These are phyloP conservation scores for Gavialis gangeticus DNA, from an alignment of 2,113 vertebrate genomes.

Conservation along the genomic window DNA sequence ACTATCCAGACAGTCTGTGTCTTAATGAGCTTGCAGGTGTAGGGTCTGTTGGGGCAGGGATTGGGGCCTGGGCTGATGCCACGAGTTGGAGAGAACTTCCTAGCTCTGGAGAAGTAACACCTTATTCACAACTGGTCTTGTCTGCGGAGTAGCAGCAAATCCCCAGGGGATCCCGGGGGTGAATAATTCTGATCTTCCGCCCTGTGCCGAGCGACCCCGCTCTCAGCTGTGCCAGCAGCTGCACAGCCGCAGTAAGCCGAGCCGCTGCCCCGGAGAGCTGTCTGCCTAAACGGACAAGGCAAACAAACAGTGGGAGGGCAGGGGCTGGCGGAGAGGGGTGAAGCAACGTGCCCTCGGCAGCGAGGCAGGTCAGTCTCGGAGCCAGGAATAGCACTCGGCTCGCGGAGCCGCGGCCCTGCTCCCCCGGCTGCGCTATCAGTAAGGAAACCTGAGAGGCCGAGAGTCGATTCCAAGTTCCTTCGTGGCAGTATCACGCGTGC, in stretches of 20 bases:
- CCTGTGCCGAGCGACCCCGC: conserved; percentile 5
- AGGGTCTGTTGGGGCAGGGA: not conserved
- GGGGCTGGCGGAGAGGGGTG: conserved; percentile 29
- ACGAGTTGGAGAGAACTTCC: not conserved
- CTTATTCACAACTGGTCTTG: not conserved
- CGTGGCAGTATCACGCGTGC: conserved; percentile 41
- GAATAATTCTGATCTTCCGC: conserved; percentile 18
- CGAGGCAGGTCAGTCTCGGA: conserved; percentile 69
- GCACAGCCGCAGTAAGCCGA: conserved; percentile 30
- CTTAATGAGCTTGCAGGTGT: not conserved
- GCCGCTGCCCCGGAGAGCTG: not conserved
- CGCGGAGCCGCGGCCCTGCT: conserved; percentile 21
- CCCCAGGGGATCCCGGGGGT: conserved; percentile 9
- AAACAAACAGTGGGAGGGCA: conserved; percentile 40
- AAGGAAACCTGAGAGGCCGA: conserved; percentile 34
- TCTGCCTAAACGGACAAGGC: conserved; percentile 60
- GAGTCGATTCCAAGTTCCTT: conserved; percentile 38
- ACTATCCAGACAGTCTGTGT: not conserved
- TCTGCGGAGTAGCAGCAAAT: conserved; percentile 3
- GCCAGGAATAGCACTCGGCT: conserved; percentile 59
- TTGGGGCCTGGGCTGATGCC: fast-evolving
- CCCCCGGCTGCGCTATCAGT: conserved; percentile 60
- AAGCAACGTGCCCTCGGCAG: conserved; percentile 40
- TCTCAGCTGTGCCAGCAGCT: conserved; percentile 66
- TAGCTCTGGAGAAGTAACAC: not conserved